A percentile compares a stretch with the other conserved stretches of the same genome.
These are phyloP conservation scores for Nothocercus nigrocapillus DNA, from an alignment of 2,113 vertebrate genomes.

Conservation along the genomic window DNA sequence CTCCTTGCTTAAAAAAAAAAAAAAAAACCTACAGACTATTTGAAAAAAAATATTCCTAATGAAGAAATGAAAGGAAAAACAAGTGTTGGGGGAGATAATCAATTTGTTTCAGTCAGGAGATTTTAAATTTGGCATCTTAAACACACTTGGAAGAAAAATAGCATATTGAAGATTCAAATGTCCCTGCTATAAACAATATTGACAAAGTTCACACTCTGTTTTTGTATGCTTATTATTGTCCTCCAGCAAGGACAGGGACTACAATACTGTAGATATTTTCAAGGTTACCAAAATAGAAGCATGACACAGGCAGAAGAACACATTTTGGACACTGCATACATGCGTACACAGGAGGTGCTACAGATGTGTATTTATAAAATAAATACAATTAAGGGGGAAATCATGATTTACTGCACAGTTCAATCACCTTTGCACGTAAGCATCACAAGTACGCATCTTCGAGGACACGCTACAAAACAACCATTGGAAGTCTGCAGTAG, in stretches of 20 bases:
- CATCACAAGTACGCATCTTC: background rate
- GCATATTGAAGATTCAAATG: background rate
- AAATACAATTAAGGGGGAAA: background rate
- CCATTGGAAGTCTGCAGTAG: background rate
- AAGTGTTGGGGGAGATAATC: background rate
- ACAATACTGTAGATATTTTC: background rate
- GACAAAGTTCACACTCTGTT: background rate
- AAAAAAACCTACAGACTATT: background rate
- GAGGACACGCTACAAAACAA: background rate
- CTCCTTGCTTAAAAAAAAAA: background rate
- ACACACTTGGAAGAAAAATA: background rate
- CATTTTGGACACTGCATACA: background rate
- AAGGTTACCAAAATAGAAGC: constrained; percentile 42
- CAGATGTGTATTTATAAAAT: background rate
- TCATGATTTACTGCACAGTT: background rate
- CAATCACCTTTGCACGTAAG: background rate
- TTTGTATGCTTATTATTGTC: background rate
- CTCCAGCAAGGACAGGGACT: background rate
- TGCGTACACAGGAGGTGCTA: background rate
- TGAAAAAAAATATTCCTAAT: background rate
- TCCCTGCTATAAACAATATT: background rate
- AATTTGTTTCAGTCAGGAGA: background rate
- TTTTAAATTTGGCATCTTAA: background rate
- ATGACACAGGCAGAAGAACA: background rate
- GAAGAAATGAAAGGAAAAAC: background rate